Evolutionary conservation across 2,113 vertebrate genomes (phyloP), one percentile per base, ranked within the genome.

Genomic region (Triplophysa tibetana): DNA sequence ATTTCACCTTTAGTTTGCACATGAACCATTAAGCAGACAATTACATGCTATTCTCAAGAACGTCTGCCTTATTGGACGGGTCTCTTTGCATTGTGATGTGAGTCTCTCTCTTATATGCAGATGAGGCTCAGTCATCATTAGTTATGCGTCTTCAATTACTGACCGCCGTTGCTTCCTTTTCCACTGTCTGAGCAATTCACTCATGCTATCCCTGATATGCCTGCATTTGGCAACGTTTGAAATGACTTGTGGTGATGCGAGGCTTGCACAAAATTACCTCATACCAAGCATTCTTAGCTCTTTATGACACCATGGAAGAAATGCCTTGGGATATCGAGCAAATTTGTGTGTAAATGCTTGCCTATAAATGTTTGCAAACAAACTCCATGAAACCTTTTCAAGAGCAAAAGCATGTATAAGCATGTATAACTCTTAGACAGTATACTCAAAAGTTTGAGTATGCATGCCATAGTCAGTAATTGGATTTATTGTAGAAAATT

Each of bases 121-220:
- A 85, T 77, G 73, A 83, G 67, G 33, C 73, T 80, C 78, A 67
- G 73, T 45, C 21, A 70, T 81, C 78, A 70, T 85, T 83, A 77
- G 75, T 78, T 77, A 80, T 78, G 73, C 68, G 52, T 79, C 54
- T 77, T 62, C 79, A 81, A 83, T 83, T 83, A 75, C 63, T 64
- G 13, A n/a, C 69, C 24, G 1, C 62, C 5, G n/a, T 61, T 63
- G 43, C 16, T 78, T 74, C 21, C 63, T 50, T 76, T 70, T 61
- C 67, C 69, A 17, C 54, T 63, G 58, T 70, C 79, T 83, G 50
- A 70, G 58, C 65, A 2, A 78, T 77, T 85, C 79, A 45, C 52
- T 48, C 45, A 74, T 33, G 73, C 72, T 69, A 48, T 54, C 38
- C 19, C 29, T 54, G 68, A 58, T 63, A 62, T 73, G 41, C 14